Percentiles rank a stretch among this genome's conserved stretches.
phyloP scores from a whole-genome alignment of 1,140 invertebrate species.

The Berghia stephanieae region DNA sequence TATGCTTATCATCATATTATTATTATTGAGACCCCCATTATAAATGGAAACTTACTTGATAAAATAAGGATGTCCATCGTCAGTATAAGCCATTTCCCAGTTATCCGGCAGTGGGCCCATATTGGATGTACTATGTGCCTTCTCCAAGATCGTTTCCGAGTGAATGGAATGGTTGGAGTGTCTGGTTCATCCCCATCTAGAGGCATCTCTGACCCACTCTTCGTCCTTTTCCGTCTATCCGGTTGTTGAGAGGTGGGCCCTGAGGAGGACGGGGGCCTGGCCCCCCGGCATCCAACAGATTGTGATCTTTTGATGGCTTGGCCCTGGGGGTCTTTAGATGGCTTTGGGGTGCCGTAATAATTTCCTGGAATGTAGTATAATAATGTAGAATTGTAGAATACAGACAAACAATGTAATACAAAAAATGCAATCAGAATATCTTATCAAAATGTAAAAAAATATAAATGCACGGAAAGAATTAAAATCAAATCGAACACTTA shows the following conservation, averaged over 20 bases:
- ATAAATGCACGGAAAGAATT: background rate
- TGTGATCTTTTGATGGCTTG: constrained; percentile 51
- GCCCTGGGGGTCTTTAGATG: constrained; percentile 63
- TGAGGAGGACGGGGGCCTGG: constrained; percentile 69
- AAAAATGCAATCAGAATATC: background rate
- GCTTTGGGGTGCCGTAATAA: constrained; percentile 69
- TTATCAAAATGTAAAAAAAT: background rate
- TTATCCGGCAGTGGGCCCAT: constrained; percentile 91
- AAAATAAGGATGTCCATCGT: constrained; percentile 95
- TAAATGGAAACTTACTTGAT: constrained; percentile 86
- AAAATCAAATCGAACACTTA: no score
- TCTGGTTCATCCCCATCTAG: constrained; percentile 49
- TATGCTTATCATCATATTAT: constrained; percentile 72
- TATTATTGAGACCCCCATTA: constrained; percentile 69
- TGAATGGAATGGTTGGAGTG: constrained; percentile 41
- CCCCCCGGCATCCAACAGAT: constrained; percentile 69
- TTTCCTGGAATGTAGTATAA: no score
- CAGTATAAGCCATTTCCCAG: constrained; percentile 97
- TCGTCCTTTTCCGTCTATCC: constrained; percentile 61
- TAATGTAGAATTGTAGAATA: constrained; percentile 13
- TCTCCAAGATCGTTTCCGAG: constrained; percentile 54
- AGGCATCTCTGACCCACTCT: constrained; percentile 53
- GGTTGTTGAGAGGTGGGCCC: constrained; percentile 71
- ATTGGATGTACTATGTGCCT: constrained; percentile 60
- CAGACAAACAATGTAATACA: background rate